A percentile compares a stretch with the other conserved stretches of the same genome.
Evolutionary conservation across 2,888 invertebrate genomes (phyloP).

Genomic region (Agonopterix heracliana): DNA sequence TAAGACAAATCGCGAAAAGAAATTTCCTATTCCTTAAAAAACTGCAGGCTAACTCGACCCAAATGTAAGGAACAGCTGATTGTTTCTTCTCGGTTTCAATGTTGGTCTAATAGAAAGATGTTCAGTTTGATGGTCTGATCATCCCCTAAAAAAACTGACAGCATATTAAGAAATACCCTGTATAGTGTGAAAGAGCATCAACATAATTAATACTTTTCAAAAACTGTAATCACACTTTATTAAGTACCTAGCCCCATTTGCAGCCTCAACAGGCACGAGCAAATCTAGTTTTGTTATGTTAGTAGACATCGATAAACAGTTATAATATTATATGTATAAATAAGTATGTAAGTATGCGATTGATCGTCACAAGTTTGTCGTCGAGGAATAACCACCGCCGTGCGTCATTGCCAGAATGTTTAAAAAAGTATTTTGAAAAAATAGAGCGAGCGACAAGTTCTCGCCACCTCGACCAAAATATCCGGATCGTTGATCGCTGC

Average conservation of each 20-base stretch:
- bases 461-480: constrained; percentile 58
- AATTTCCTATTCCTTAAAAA: no score
- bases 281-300: constrained; percentile 63
- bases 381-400: constrained; percentile 51
- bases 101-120: no score
- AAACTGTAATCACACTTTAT: constrained; percentile 53
- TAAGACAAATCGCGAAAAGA: no score
- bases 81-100: no score
- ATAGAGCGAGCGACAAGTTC: constrained; percentile 38
- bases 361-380: constrained; percentile 40
- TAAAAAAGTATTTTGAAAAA: constrained; percentile 43
- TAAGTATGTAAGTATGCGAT: constrained; percentile 36
- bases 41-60: no score
- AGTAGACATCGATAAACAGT: constrained; percentile 71
- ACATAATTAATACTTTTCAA: constrained; percentile 40
- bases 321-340: constrained; percentile 27
- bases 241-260: constrained; percentile 63
- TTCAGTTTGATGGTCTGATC: no score
- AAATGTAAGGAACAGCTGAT: no score
- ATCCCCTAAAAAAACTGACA: no score
- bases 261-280: constrained; percentile 61
- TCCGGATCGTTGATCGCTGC: constrained; percentile 26
- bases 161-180: no score
- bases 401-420: constrained; percentile 59
- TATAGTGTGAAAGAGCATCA: constrained; percentile 38